Evolutionary conservation across 2,113 vertebrate genomes (phyloP).

Genomic region (Tapirus terrestris): DNA sequence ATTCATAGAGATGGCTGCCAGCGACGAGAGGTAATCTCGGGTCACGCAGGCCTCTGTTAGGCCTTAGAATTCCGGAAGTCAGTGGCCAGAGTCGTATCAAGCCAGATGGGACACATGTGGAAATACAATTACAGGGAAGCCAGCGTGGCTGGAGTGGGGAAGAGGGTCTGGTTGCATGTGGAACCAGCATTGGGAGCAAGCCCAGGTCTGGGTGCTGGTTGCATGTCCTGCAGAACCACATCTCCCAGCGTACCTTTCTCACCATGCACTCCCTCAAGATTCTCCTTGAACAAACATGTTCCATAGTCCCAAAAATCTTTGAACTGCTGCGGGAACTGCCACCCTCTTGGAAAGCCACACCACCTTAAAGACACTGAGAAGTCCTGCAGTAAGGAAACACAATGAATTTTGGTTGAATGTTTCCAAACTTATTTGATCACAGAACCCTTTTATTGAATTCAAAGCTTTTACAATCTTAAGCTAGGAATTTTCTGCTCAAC

Average conservation of each 20-base stretch:
- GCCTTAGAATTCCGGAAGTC: slow-evolving; percentile 59
- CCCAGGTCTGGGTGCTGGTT: background rate
- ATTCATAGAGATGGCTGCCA: slow-evolving; percentile 31
- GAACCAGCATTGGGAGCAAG: background rate
- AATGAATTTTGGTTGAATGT: background rate
- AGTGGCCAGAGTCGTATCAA: background rate
- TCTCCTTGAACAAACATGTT: background rate
- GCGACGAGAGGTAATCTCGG: slow-evolving; percentile 42
- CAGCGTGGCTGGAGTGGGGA: background rate
- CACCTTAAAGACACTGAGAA: background rate
- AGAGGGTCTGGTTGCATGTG: background rate
- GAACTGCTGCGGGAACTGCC: fast-evolving
- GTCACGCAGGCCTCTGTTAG: slow-evolving; percentile 46
- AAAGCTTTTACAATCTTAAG: background rate
- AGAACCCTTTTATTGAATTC: background rate
- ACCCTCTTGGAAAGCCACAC: background rate
- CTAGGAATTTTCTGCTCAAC: background rate
- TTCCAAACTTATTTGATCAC: background rate
- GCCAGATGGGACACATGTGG: slow-evolving; percentile 62
- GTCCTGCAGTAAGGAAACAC: background rate
- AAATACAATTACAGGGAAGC: slow-evolving; percentile 59
- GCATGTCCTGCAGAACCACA: fast-evolving
- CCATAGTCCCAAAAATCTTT: background rate
- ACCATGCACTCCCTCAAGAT: fast-evolving
- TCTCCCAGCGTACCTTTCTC: background rate